A percentile compares a stretch with the other conserved stretches of the same genome.
Evolutionary conservation across 2,797 vertebrate genomes (phyloP).

Genomic region (Xiphophorus birchmanni): DNA sequence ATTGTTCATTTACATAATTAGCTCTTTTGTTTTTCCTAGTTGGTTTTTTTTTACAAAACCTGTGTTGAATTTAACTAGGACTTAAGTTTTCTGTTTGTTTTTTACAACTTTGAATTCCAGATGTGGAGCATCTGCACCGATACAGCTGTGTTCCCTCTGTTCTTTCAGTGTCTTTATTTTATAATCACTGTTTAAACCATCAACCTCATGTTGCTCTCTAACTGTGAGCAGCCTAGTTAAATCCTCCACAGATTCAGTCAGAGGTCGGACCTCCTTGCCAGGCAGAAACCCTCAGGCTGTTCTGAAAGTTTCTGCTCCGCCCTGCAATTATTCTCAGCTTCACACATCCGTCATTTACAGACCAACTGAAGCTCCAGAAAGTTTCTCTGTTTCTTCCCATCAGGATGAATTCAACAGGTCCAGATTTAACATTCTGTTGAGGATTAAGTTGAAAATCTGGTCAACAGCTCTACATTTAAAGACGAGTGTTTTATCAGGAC

Average conservation of each 20-base stretch:
- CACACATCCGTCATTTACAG: constrained; percentile 25
- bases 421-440: constrained; percentile 9
- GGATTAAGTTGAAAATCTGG: constrained; percentile 30
- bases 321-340: constrained; percentile 32
- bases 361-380: neutral
- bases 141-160: neutral
- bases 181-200: neutral
- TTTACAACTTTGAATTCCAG: neutral
- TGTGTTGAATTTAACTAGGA: neutral
- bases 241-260: neutral
- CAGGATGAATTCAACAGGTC: neutral
- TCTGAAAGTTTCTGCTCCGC: neutral
- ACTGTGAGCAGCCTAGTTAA: neutral
- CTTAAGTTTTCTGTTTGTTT: neutral
- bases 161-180: neutral
- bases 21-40: neutral
- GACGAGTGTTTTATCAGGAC: neutral
- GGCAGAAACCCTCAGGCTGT: constrained; percentile 1
- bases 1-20: neutral
- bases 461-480: constrained; percentile 11
- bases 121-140: neutral
- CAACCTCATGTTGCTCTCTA: neutral
- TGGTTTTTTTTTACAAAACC: neutral
- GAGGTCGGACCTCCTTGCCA: neutral
- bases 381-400: neutral